Evolutionary conservation across 2,797 vertebrate genomes (phyloP), one percentile per base, ranked within the genome.

Genomic region (Psittacula echo): DNA sequence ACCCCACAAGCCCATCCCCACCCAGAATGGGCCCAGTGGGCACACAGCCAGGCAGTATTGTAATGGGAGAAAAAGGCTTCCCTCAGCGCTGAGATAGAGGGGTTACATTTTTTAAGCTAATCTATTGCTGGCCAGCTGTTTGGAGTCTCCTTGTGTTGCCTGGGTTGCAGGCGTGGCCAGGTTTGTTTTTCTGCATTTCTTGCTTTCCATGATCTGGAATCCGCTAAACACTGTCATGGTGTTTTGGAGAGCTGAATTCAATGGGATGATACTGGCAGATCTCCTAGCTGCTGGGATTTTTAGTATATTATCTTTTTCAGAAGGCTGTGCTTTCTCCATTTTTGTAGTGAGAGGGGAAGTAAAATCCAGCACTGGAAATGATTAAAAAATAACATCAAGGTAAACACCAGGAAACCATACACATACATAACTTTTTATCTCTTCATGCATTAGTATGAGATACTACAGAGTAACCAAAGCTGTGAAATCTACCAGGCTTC

Each of bases 1-100:
- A 65, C 18, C 14, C 12, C 30, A n/a, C 21, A 5, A 34, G 45
- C 51, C 24, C 27, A 37, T 34, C 12, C 7, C 8, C 37, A 48
- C 1, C 37, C 19, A 18, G 58, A 53, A 0, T 0, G 22, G 1
- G 3, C 13, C 29, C 22, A n/a, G 4, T 9, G 2, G 2, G 7
- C 37, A n/a, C 15, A 50, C 5, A 51, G 5, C 3, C 24, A 44
- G 14, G 7, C 9, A 7, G 3, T 20, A 41, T 14, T 10, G 29
- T 10, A 23, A 22, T 6, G 6, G 19, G 10, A 56, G 10, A 54
- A 60, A 13, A 39, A 62, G 19, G 3, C 11, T 62, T 58, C 48
- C 26, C 5, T 80, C 2, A 1, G 21, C 0, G 1, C 16, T 45
- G 6, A 34, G 19, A 30, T 19, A 8, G 8, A 50, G 15, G 0